Percentiles rank a stretch among this genome's conserved stretches.
Evolutionary conservation across 2,888 invertebrate species (phyloP).

Genomic region (Cryptocheilus praepositus): DNA sequence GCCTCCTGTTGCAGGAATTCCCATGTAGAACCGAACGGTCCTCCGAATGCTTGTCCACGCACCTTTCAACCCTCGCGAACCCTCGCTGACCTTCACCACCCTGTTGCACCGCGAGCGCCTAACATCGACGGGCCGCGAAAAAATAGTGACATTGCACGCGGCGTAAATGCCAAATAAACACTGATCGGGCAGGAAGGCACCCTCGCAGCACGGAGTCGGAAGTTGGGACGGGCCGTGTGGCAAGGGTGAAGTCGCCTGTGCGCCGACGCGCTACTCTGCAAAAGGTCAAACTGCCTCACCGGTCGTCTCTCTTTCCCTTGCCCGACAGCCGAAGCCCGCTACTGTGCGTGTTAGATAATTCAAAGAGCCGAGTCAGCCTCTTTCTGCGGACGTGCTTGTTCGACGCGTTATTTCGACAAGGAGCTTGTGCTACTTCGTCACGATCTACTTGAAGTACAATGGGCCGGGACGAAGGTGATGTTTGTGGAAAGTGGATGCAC

Average conservation of each 20-base stretch:
- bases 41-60: too few relatives aligned
- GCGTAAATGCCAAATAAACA: conserved; percentile 9
- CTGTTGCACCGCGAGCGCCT: too few relatives aligned
- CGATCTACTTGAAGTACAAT: too few relatives aligned
- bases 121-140: background rate
- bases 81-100: too few relatives aligned
- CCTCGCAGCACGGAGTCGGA: background rate
- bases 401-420: background rate
- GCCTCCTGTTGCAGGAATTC: background rate
- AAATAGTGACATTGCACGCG: background rate
- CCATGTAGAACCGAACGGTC: background rate
- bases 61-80: background rate
- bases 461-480: too few relatives aligned
- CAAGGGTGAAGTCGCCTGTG: conserved; percentile 41
- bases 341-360: conserved; percentile 7
- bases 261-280: conserved; percentile 56
- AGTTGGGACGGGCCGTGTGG: conserved; percentile 28
- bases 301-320: conserved; percentile 3
- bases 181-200: background rate
- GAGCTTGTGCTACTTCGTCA: too few relatives aligned
- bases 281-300: conserved; percentile 56
- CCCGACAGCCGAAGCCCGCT: background rate
- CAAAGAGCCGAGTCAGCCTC: background rate
- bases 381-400: background rate
- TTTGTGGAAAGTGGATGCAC: too few relatives aligned